A percentile compares a stretch with the other conserved stretches of the same genome.
phyloP scores from a whole-genome alignment of 2,797 vertebrate species.

The Liasis olivaceus region DNA sequence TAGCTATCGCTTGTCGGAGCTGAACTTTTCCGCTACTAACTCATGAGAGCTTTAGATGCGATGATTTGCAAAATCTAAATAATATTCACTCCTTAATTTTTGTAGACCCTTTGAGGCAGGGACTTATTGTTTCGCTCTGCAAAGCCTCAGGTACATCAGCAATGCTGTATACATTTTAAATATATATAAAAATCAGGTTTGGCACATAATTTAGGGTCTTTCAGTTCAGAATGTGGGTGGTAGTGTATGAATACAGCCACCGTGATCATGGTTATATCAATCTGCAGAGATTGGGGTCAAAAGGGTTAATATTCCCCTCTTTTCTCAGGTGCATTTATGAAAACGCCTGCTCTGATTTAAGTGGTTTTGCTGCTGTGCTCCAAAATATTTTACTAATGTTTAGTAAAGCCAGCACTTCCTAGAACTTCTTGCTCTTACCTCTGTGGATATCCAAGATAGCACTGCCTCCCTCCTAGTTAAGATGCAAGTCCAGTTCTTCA shows the following conservation, averaged over 20 bases:
- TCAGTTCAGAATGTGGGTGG: neutral
- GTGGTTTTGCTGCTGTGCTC: neutral
- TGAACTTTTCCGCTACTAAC: neutral
- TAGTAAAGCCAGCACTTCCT: neutral
- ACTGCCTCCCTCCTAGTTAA: neutral
- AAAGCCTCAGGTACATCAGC: neutral
- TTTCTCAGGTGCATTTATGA: neutral
- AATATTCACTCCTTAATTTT: neutral
- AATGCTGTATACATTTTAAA: neutral
- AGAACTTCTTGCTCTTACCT: neutral
- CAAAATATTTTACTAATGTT: neutral
- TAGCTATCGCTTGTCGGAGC: neutral
- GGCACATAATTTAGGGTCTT: neutral
- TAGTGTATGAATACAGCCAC: neutral
- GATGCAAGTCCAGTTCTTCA: neutral
- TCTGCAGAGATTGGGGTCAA: neutral
- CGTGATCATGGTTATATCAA: neutral
- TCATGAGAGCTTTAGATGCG: neutral
- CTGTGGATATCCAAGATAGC: neutral
- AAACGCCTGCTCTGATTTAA: neutral
- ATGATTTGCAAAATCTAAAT: neutral
- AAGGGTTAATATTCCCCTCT: neutral
- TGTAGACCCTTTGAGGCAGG: neutral
- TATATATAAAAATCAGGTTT: neutral
- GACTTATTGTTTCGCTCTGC: neutral